These are phyloP conservation scores for Homalodisca vitripennis DNA, from an alignment of 1,140 invertebrate genomes.

Conservation along the genomic window DNA sequence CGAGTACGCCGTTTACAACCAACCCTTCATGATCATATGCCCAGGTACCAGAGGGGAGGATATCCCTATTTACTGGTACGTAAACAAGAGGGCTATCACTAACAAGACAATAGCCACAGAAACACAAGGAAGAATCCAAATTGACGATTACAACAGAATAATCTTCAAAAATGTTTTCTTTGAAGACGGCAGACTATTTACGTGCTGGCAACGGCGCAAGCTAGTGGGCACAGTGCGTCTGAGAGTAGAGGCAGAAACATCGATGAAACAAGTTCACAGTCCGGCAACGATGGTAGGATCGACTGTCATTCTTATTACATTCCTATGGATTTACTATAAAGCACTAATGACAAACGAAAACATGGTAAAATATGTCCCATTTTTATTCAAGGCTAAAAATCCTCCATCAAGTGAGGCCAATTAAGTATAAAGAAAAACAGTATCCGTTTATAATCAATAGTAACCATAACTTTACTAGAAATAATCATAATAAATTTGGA, in stretches of 20 bases:
- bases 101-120: constrained; percentile 46
- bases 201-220: constrained; percentile 62
- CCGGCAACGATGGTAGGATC: constrained; percentile 52
- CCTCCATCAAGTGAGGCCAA: no score
- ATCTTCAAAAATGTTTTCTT: constrained; percentile 51
- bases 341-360: no score
- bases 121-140: constrained; percentile 50
- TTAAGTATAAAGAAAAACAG: no score
- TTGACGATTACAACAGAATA: constrained; percentile 51
- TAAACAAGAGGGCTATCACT: constrained; percentile 48
- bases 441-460: no score
- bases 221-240: constrained; percentile 60
- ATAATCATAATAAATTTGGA: no score
- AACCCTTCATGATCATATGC: constrained; percentile 51
- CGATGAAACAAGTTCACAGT: constrained; percentile 42
- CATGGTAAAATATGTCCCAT: no score
- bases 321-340: constrained; percentile 51
- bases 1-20: constrained; percentile 49
- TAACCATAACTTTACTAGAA: no score
- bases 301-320: constrained; percentile 49
- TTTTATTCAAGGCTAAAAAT: no score
- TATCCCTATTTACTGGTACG: constrained; percentile 53
- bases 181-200: constrained; percentile 56
- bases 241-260: constrained; percentile 19
- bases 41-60: constrained; percentile 49